These are phyloP conservation scores for Tigriopus californicus DNA, from an alignment of 2,888 invertebrate species.

Conservation along the genomic window DNA sequence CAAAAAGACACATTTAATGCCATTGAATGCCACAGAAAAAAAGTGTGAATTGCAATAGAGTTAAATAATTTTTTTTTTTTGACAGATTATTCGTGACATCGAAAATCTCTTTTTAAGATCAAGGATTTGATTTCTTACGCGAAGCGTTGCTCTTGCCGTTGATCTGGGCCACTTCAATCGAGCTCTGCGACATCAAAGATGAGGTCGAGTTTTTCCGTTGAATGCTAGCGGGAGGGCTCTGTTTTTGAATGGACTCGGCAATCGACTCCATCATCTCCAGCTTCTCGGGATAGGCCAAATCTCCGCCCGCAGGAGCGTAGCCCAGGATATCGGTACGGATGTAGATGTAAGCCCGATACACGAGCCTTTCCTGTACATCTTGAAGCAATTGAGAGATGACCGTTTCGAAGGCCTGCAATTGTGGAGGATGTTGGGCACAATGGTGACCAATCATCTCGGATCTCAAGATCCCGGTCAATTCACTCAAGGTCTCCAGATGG, in stretches of 20 bases:
- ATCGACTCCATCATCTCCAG: conserved; percentile 84
- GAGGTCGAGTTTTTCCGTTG: conserved; percentile 4
- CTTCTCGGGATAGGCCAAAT: conserved; percentile 93
- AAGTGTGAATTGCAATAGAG: too few species aligned
- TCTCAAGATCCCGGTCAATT: conserved; percentile 78
- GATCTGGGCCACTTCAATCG: conserved; percentile 4
- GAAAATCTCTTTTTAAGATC: too few species aligned
- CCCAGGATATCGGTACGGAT: conserved; percentile 68
- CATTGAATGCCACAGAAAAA: too few species aligned
- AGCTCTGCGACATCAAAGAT: neutral
- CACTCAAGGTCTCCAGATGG: conserved; percentile 89
- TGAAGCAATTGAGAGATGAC: conserved; percentile 63
- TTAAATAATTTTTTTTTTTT: too few species aligned
- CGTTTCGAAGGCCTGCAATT: conserved; percentile 45
- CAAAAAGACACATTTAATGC: too few species aligned
- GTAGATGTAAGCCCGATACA: conserved; percentile 84
- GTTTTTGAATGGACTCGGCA: conserved; percentile 19
- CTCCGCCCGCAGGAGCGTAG: conserved; percentile 67
- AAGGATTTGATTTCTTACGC: conserved; percentile 17
- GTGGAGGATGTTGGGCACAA: conserved; percentile 7
- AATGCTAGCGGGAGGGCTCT: neutral
- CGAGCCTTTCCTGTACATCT: conserved; percentile 88
- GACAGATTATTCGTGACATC: too few species aligned
- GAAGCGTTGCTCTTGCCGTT: conserved; percentile 9
- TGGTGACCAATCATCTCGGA: conserved; percentile 31